Percentiles rank a stretch among this genome's conserved stretches.
These are phyloP conservation scores for Lordiphosa stackelbergi DNA, from an alignment of 1,140 invertebrate species.

Conservation along the genomic window DNA sequence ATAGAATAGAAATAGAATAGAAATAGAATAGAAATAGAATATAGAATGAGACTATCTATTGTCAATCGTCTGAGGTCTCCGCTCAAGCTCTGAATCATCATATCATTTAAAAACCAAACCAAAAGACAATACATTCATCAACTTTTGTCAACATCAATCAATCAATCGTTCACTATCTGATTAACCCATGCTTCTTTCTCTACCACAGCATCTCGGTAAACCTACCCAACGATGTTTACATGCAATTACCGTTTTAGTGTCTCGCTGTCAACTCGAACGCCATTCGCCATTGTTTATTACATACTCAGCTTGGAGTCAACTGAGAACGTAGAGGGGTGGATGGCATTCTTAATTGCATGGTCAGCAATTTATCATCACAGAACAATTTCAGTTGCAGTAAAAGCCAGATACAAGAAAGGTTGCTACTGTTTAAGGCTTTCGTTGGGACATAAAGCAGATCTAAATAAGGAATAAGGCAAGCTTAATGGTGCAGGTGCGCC, in stretches of 20 bases:
- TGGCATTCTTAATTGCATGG: slow-evolving; percentile 62
- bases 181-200: slow-evolving; percentile 24
- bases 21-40: too few species aligned
- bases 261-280: slow-evolving; percentile 59
- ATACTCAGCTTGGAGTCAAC: slow-evolving; percentile 7
- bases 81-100: too few species aligned
- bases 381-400: slow-evolving; percentile 35
- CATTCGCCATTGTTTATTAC: slow-evolving; percentile 66
- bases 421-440: slow-evolving; percentile 3
- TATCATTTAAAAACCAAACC: too few species aligned
- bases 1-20: too few species aligned
- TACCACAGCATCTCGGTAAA: background rate
- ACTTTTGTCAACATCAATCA: slow-evolving; percentile 16
- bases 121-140: background rate
- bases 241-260: slow-evolving; percentile 70
- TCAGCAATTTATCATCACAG: slow-evolving; percentile 61
- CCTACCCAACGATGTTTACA: slow-evolving; percentile 56
- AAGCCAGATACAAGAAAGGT: slow-evolving; percentile 1
- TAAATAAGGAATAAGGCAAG: slow-evolving; percentile 6
- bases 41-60: too few species aligned
- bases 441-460: slow-evolving; percentile 16
- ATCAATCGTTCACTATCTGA: slow-evolving; percentile 28
- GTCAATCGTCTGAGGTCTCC: too few species aligned
- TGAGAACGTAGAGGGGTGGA: slow-evolving; percentile 1
- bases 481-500: slow-evolving; percentile 7